These are phyloP conservation scores for Neofelis nebulosa DNA, from an alignment of 2,113 vertebrate species.

Conservation along the genomic window DNA sequence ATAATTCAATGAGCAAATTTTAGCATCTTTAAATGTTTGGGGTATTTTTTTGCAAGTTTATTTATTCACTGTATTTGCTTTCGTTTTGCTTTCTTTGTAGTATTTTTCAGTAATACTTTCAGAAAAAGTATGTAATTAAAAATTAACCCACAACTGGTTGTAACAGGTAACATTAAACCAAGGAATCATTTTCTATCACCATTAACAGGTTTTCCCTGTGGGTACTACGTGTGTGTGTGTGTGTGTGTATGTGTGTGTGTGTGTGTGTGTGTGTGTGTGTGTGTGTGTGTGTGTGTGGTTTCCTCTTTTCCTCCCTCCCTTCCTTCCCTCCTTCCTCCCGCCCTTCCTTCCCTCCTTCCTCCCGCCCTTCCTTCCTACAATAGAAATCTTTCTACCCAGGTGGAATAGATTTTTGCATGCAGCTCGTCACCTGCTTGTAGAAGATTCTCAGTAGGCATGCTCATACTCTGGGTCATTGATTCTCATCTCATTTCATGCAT, in stretches of 20 bases:
- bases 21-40: neutral
- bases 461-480: neutral
- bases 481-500: constrained; percentile 32
- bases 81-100: neutral
- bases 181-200: neutral
- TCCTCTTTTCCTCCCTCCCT: too few relatives aligned
- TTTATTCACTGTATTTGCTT: neutral
- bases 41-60: too few relatives aligned
- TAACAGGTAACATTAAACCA: neutral
- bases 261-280: too few relatives aligned
- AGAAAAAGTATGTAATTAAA: neutral
- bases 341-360: too few relatives aligned
- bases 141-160: neutral
- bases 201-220: neutral
- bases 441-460: neutral
- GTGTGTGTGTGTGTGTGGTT: too few relatives aligned
- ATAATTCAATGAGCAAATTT: neutral
- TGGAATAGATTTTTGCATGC: neutral
- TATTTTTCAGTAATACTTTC: neutral
- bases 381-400: neutral
- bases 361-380: neutral
- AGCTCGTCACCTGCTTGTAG: neutral
- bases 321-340: too few relatives aligned
- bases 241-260: neutral
- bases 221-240: neutral